Conservation (phyloP, 2,797 vertebrate species). For the Cossypha niveicapilla region DNA sequence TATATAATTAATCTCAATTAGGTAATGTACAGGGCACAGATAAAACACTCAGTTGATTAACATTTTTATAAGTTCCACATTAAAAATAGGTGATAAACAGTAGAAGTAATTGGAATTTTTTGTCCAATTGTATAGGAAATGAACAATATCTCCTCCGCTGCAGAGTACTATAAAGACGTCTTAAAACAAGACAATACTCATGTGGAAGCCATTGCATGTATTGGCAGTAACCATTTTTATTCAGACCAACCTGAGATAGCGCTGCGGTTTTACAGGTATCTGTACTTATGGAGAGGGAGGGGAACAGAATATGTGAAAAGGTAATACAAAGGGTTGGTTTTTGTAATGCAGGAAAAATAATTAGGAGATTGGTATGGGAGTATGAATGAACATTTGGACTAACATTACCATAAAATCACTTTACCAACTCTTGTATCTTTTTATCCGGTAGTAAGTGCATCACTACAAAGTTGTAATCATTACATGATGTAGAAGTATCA, state of each 20-base stretch:
- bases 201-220: constrained; percentile 94
- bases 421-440: neutral
- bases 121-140: constrained; percentile 82
- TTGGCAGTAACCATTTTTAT: constrained; percentile 97
- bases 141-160: constrained; percentile 87
- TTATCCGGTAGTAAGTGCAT: neutral
- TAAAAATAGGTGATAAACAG: neutral
- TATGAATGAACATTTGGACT: neutral
- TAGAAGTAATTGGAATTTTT: neutral
- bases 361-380: neutral
- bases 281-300: neutral
- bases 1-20: neutral
- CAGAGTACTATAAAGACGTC: constrained; percentile 94
- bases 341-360: neutral
- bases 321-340: neutral
- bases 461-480: neutral
- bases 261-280: constrained; percentile 93
- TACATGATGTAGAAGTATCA: neutral
- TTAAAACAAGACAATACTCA: constrained; percentile 97
- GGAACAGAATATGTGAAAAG: neutral
- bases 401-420: neutral
- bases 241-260: constrained; percentile 96
- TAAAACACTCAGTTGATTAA: neutral
- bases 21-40: neutral
- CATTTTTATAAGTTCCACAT: neutral